phyloP scores from a whole-genome alignment of 2,888 invertebrate genomes.

The Troilus luridus region DNA sequence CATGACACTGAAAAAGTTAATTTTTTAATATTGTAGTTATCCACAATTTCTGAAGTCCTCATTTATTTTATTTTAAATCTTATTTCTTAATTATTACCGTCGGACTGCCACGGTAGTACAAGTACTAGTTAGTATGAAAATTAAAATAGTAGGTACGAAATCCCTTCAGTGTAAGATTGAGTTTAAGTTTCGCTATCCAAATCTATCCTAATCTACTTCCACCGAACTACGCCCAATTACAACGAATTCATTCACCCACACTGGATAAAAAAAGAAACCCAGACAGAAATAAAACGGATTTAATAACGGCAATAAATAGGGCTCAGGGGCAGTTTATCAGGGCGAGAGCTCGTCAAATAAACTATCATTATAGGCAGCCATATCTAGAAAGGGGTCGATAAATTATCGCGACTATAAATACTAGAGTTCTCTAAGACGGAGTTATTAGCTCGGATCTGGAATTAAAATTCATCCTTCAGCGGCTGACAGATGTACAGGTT shows the following conservation, averaged over 20 bases:
- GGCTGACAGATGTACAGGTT: slow-evolving; percentile 40
- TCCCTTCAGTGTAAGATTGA: too few relatives aligned
- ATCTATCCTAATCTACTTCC: neutral
- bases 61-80: too few relatives aligned
- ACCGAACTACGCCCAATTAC: neutral
- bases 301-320: slow-evolving; percentile 35
- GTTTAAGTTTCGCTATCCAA: neutral
- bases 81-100: too few relatives aligned
- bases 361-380: slow-evolving; percentile 47
- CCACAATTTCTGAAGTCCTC: too few relatives aligned
- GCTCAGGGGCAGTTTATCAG: slow-evolving; percentile 30
- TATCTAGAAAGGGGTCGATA: slow-evolving; percentile 35
- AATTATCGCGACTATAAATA: slow-evolving; percentile 38
- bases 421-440: slow-evolving; percentile 17
- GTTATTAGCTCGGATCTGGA: slow-evolving; percentile 41
- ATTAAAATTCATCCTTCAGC: slow-evolving; percentile 50
- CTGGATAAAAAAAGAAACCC: slow-evolving; percentile 9
- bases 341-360: slow-evolving; percentile 45
- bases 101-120: too few relatives aligned
- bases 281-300: slow-evolving; percentile 42
- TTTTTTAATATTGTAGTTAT: too few relatives aligned
- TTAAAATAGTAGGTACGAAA: too few relatives aligned
- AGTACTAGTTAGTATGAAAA: too few relatives aligned
- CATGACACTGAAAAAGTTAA: too few relatives aligned
- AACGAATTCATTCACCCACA: slow-evolving; percentile 25